A percentile compares a stretch with the other conserved stretches of the same genome.
Conservation (phyloP, 2,888 invertebrate genomes). For the Pocota personata region DNA sequence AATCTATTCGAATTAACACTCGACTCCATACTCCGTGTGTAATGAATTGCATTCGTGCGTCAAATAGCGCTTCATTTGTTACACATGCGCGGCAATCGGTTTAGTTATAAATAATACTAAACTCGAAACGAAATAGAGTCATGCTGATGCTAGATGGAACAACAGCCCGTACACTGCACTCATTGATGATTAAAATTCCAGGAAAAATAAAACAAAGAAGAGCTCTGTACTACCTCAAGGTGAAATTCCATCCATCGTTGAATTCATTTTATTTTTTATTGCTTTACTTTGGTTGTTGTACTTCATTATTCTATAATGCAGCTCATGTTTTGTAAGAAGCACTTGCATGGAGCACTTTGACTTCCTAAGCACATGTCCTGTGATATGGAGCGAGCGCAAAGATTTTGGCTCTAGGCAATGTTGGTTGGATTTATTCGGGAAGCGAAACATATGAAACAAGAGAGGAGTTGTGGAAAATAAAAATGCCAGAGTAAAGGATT, state of each 20-base stretch:
- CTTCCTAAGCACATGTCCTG: constrained; percentile 3
- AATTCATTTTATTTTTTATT: constrained; percentile 7
- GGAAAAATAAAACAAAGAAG: constrained; percentile 29
- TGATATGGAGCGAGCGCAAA: constrained; percentile 15
- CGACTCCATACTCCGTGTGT: neutral
- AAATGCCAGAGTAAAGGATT: constrained; percentile 8
- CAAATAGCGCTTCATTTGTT: constrained; percentile 66
- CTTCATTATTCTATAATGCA: constrained; percentile 2
- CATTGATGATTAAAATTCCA: constrained; percentile 48
- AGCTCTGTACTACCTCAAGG: constrained; percentile 41
- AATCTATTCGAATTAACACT: constrained; percentile 65
- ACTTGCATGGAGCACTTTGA: neutral
- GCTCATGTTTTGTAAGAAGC: neutral
- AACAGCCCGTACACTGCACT: neutral
- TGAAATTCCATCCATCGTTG: constrained; percentile 50
- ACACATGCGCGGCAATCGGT: constrained; percentile 53
- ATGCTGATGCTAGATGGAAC: neutral
- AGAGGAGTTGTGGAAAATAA: neutral
- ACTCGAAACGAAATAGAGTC: constrained; percentile 28
- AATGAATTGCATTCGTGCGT: constrained; percentile 63
- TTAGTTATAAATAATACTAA: constrained; percentile 37
- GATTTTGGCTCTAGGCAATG: constrained; percentile 23
- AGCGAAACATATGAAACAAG: neutral
- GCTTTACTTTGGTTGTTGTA: constrained; percentile 3
- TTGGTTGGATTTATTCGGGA: constrained; percentile 38